Base-by-base conservation (phyloP, 2,113 vertebrate species). In the Neogale vison region DNA sequence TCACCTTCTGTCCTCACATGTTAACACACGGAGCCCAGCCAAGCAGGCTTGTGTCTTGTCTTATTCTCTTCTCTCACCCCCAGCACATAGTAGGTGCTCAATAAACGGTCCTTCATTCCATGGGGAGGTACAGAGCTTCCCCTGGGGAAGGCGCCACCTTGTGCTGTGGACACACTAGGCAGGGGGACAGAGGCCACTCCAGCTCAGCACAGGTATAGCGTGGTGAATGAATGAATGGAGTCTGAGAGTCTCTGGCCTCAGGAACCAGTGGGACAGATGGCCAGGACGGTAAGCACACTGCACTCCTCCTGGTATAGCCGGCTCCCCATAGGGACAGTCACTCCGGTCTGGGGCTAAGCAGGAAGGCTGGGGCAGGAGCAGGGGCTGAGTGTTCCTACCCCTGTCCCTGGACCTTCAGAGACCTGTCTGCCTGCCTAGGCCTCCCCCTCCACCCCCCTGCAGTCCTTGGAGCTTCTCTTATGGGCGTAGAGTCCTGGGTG, bases 211-310 rank as follows among this genome's bases (percentile, higher is more conserved):
- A 2, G 7, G 0, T 7, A 36, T 4, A 29, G 80, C 57, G 17
- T 36, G 59, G 20, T 42, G 63, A 63, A 26, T 39, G 59, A 6
- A 1, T 61, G 67, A 23, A 42, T 74, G n/a, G 29, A 65, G 31
- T 23, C 76, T 17, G 57, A 26, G 80, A 57, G 63, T 31, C 77
- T 50, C 91, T 94, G 90, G 77, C 59, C 90, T 69, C 17, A 52
- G 90, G 23, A 71, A 23, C 57, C 65, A 3, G 10, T 0, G 8
- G 72, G 36, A 21, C 47, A 59, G 77, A 34, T 7, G 74, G 80
- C 90, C 57, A 83, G 84, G 69, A 57, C 5, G 50, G 20, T 20
- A 1, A 42, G 29, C 45, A 4, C 0, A 1, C 1, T 6, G 63
- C 52, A 9, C 47, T 26, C 31, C 10, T 34, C 18, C 4, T 20